Evolutionary conservation across 2,797 vertebrate species (phyloP).

Genomic region (Pseudomugil gertrudae): DNA sequence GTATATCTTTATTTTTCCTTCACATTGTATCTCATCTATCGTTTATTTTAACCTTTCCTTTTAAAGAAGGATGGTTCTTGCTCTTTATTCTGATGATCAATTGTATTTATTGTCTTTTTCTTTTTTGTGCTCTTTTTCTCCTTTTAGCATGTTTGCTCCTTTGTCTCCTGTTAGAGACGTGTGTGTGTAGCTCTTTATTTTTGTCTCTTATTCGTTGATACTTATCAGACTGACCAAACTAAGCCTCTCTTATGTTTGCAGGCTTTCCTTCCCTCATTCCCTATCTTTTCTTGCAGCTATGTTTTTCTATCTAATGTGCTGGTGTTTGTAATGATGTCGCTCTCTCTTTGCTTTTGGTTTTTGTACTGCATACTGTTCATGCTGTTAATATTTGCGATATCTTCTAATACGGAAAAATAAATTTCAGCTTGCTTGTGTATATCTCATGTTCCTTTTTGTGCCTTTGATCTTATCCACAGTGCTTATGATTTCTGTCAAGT

Average conservation of each 20-base stretch:
- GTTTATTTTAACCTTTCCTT: constrained; percentile 57
- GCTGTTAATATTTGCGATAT: constrained; percentile 82
- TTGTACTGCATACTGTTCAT: constrained; percentile 81
- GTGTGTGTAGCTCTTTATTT: constrained; percentile 70
- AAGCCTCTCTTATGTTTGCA: constrained; percentile 84
- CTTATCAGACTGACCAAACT: constrained; percentile 81
- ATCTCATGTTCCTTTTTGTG: constrained; percentile 56
- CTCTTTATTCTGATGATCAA: constrained; percentile 66
- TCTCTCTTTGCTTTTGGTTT: constrained; percentile 77
- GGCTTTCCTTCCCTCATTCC: constrained; percentile 77
- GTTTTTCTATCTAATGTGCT: constrained; percentile 78
- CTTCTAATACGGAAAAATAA: constrained; percentile 73
- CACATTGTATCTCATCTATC: constrained; percentile 41
- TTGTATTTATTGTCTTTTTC: constrained; percentile 74
- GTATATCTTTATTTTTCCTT: constrained; percentile 50
- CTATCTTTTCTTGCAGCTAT: constrained; percentile 81
- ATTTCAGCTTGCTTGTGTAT: constrained; percentile 68
- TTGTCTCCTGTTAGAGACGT: constrained; percentile 73
- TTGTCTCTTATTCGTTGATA: constrained; percentile 76
- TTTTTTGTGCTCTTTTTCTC: constrained; percentile 67
- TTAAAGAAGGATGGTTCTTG: constrained; percentile 49
- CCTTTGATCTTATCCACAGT: constrained; percentile 64
- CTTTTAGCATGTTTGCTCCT: constrained; percentile 68
- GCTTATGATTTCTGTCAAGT: constrained; percentile 69
- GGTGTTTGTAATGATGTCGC: constrained; percentile 80